These are phyloP conservation scores for Neomonachus schauinslandi DNA, from an alignment of 2,113 vertebrate species.

Conservation along the genomic window DNA sequence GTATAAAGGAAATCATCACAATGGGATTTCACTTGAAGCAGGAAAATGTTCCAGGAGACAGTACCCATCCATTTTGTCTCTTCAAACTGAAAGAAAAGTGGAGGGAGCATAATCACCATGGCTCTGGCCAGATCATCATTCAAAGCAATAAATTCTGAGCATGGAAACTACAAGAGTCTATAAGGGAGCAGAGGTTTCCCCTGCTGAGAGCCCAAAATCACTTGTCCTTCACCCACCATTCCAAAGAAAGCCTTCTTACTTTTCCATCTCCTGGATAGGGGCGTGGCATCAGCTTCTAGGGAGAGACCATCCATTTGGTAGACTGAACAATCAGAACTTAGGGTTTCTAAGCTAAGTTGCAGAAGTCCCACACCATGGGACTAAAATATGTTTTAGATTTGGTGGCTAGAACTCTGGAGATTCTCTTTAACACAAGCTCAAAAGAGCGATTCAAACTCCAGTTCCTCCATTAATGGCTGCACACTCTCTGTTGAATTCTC, in stretches of 20 bases:
- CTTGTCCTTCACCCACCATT: not conserved
- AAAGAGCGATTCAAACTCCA: not conserved
- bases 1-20: not conserved
- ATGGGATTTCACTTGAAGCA: not conserved
- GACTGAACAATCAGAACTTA: not conserved
- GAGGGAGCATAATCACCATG: not conserved
- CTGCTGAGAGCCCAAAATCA: fast-evolving
- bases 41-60: not conserved
- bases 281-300: not conserved
- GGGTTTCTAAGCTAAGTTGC: not conserved
- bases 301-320: not conserved
- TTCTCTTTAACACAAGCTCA: not conserved
- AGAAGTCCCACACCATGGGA: not conserved
- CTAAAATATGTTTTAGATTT: not conserved
- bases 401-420: not conserved
- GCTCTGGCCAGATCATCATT: not conserved
- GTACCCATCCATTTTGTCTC: fast-evolving
- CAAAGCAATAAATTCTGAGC: not conserved
- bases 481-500: not conserved
- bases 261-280: not conserved
- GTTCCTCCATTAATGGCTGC: not conserved
- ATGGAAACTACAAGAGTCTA: not conserved
- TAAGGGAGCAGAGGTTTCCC: not conserved
- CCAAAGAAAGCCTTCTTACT: not conserved
- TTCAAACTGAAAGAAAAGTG: not conserved